A percentile compares a stretch with the other conserved stretches of the same genome.
Evolutionary conservation across 37 sponge, comb jelly and placozoan species (phyloP).

Genomic region (Halichondria panicea): DNA sequence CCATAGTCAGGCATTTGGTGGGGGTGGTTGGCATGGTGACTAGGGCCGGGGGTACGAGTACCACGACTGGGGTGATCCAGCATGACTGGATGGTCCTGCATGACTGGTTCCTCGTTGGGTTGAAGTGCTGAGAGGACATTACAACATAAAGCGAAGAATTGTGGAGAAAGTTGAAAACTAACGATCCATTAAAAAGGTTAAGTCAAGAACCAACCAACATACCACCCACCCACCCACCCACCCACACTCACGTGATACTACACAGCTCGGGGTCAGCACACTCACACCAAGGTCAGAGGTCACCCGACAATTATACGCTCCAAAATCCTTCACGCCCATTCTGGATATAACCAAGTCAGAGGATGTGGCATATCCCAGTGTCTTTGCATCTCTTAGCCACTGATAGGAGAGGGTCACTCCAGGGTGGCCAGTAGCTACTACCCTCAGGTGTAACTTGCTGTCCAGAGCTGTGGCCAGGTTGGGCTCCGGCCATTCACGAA

Average conservation of each 20-base stretch:
- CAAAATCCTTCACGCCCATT: slow-evolving; percentile 29
- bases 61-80: too few relatives aligned
- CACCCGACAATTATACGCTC: slow-evolving; percentile 64
- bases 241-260: slow-evolving; percentile 36
- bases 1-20: too few relatives aligned
- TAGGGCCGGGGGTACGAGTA: too few relatives aligned
- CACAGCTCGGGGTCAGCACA: slow-evolving; percentile 21
- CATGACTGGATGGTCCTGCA: too few relatives aligned
- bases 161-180: too few relatives aligned
- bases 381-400: slow-evolving; percentile 67
- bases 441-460: slow-evolving; percentile 5
- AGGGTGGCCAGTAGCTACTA: not conserved
- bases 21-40: too few relatives aligned
- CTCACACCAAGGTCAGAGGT: slow-evolving; percentile 51
- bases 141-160: too few relatives aligned
- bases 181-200: too few relatives aligned
- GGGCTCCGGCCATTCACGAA: not conserved
- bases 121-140: too few relatives aligned
- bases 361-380: slow-evolving; percentile 31
- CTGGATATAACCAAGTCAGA: slow-evolving; percentile 28
- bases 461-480: slow-evolving; percentile 3
- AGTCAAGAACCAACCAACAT: too few relatives aligned
- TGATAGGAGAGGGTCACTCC: slow-evolving; percentile 59
- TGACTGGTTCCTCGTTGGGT: too few relatives aligned
- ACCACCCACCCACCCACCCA: too few relatives aligned